Evolutionary conservation across 2,888 invertebrate genomes (phyloP).

Genomic region (Aphodius granarius): DNA sequence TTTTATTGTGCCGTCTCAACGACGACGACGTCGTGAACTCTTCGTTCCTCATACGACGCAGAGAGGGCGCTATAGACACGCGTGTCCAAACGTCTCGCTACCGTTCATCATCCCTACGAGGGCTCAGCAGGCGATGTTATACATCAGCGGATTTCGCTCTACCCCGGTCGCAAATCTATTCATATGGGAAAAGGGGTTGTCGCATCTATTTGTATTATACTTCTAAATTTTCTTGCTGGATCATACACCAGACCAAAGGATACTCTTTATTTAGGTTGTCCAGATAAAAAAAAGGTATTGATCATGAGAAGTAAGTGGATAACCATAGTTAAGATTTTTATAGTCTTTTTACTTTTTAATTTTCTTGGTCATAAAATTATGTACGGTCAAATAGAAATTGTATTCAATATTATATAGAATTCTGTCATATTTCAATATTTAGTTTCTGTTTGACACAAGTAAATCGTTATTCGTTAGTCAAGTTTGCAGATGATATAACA

Average conservation of each 20-base stretch:
- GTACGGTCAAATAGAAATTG: too few species aligned
- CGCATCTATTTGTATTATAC: background rate
- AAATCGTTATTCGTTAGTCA: too few species aligned
- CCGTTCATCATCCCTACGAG: background rate
- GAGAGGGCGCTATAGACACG: background rate
- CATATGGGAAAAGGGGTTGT: background rate
- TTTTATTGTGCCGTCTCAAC: constrained; percentile 5
- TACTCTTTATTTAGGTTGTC: background rate
- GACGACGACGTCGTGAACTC: background rate
- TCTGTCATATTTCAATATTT: too few species aligned
- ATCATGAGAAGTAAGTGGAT: too few species aligned
- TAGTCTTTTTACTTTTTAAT: too few species aligned
- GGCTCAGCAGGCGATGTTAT: background rate
- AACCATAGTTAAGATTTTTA: too few species aligned
- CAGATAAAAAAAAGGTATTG: too few species aligned
- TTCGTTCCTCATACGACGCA: background rate
- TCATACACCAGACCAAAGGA: background rate
- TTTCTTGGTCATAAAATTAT: too few species aligned
- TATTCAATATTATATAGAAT: too few species aligned
- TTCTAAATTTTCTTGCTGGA: background rate
- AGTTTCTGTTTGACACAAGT: too few species aligned
- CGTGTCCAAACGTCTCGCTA: constrained; percentile 2
- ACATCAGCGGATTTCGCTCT: background rate
- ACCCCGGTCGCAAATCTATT: background rate
- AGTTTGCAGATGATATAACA: too few species aligned